phyloP scores from a whole-genome alignment of 1,140 invertebrate genomes.

The Anastatus disparis region DNA sequence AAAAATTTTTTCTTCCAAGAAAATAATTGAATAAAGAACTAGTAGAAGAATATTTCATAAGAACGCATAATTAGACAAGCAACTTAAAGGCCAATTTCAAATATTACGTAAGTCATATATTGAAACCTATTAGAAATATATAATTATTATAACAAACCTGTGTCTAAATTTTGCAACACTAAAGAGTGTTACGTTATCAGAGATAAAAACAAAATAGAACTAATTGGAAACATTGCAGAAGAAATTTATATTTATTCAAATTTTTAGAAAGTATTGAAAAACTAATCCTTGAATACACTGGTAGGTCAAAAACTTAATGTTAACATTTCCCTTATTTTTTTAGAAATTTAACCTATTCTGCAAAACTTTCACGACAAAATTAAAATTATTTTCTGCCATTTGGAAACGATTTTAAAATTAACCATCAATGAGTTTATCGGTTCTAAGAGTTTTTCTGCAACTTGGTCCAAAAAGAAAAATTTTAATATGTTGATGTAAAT shows the following conservation, averaged over 20 bases:
- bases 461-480: conserved; percentile 4
- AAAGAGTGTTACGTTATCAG: conserved; percentile 7
- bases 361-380: background rate
- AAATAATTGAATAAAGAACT: background rate
- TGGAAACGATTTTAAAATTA: conserved; percentile 27
- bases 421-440: background rate
- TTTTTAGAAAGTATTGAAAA: conserved; percentile 13
- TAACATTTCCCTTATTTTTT: conserved; percentile 1
- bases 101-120: conserved; percentile 52
- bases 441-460: conserved; percentile 21
- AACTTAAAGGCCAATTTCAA: conserved; percentile 22
- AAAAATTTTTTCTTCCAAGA: too few species aligned
- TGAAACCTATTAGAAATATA: conserved; percentile 55
- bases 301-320: conserved; percentile 8
- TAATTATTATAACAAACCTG: conserved; percentile 55
- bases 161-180: conserved; percentile 51
- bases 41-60: conserved; percentile 28
- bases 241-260: conserved; percentile 7
- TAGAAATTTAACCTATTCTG: conserved; percentile 16
- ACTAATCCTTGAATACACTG: conserved; percentile 5
- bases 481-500: conserved; percentile 28
- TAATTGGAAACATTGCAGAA: conserved; percentile 10
- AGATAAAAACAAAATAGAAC: conserved; percentile 12
- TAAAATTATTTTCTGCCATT: background rate
- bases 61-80: conserved; percentile 1